These are phyloP conservation scores for Zootermopsis nevadensis DNA, from an alignment of 2,888 invertebrate species.

Conservation along the genomic window DNA sequence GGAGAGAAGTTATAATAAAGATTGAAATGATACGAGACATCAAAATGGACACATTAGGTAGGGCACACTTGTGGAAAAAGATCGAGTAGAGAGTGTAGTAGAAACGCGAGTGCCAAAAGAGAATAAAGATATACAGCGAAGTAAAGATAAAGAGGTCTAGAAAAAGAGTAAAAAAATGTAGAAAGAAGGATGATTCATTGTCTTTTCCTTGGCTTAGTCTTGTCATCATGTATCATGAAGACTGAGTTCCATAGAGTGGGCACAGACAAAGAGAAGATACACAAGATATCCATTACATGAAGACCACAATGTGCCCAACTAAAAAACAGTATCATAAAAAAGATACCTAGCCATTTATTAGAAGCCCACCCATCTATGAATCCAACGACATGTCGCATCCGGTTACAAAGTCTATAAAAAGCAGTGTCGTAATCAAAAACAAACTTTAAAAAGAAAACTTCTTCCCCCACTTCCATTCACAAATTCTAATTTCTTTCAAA, in stretches of 20 bases:
- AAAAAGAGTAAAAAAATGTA: not conserved
- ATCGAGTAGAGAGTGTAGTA: not conserved
- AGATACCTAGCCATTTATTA: conserved; percentile 30
- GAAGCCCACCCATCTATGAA: conserved; percentile 39
- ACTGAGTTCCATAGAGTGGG: not conserved
- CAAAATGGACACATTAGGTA: not conserved
- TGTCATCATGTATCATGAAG: conserved; percentile 34
- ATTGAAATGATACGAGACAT: not conserved
- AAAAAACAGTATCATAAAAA: conserved; percentile 37
- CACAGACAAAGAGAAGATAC: conserved; percentile 9
- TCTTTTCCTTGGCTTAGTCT: conserved; percentile 14
- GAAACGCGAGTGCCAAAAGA: conserved; percentile 28
- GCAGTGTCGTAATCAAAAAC: conserved; percentile 3
- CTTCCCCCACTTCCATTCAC: not conserved
- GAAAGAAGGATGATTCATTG: conserved; percentile 34
- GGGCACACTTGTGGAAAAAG: not conserved
- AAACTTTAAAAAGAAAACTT: not conserved
- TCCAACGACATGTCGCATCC: conserved; percentile 1
- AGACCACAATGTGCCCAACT: conserved; percentile 9
- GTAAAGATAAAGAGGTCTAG: conserved; percentile 20
- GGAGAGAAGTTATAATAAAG: too few species aligned
- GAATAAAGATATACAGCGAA: conserved; percentile 38
- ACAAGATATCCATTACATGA: conserved; percentile 37
- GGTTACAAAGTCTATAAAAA: conserved; percentile 23
- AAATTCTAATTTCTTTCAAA: not conserved